Conservation (phyloP, 2,113 vertebrate species). For the Isichthys henryi region DNA sequence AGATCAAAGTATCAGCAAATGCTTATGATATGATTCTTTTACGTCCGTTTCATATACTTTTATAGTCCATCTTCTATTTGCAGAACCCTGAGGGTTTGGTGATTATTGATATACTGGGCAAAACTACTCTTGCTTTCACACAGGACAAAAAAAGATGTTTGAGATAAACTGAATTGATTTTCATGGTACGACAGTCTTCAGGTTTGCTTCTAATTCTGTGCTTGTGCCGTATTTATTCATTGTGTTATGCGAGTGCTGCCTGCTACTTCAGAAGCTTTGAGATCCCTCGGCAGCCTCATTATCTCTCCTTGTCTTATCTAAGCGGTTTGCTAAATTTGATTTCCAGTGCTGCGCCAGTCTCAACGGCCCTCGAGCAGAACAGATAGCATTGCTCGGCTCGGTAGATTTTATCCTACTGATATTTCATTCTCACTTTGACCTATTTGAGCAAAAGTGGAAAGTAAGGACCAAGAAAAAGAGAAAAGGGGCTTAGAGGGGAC, state of each 20-base stretch:
- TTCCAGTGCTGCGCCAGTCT: neutral
- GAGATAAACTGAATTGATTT: neutral
- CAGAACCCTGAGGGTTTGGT: neutral
- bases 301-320: neutral
- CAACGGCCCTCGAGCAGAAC: neutral
- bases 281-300: neutral
- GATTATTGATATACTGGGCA: neutral
- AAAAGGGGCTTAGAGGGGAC: neutral
- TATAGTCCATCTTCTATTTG: neutral
- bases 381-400: neutral
- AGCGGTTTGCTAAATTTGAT: neutral
- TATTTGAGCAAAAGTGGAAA: neutral
- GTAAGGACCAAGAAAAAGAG: neutral
- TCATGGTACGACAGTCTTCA: neutral
- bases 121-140: neutral
- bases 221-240: neutral
- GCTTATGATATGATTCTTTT: neutral
- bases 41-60: neutral
- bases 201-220: neutral
- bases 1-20: neutral
- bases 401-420: neutral
- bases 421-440: neutral
- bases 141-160: neutral
- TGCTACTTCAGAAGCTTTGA: neutral
- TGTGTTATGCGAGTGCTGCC: neutral